Percentiles rank a stretch among this genome's conserved stretches.
These are phyloP conservation scores for Brachyptera putata DNA, from an alignment of 2,888 invertebrate species.

Conservation along the genomic window DNA sequence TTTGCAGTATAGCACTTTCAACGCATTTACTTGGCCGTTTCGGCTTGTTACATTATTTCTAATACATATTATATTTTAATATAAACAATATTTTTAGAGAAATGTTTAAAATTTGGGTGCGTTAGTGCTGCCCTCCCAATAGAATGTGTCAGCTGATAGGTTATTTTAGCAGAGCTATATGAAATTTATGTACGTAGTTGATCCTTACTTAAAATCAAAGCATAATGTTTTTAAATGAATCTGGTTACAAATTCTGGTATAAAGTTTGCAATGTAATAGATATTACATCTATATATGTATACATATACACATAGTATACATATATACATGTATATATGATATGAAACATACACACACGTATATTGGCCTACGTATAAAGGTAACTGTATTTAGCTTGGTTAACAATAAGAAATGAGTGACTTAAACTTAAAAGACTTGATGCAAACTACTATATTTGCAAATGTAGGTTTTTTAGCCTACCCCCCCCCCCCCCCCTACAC, in stretches of 20 bases:
- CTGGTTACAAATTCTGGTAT: not conserved
- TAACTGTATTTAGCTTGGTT: not conserved
- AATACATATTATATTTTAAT: slow-evolving; percentile 21
- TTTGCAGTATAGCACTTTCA: slow-evolving; percentile 8
- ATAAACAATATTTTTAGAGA: slow-evolving; percentile 22
- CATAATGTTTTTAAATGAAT: not conserved
- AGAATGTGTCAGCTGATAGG: not conserved
- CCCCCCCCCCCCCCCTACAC: too few species aligned
- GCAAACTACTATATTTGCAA: not conserved
- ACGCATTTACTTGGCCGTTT: slow-evolving; percentile 3
- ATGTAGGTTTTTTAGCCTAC: not conserved
- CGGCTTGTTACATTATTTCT: slow-evolving; percentile 20
- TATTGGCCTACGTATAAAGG: too few species aligned
- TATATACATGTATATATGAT: too few species aligned
- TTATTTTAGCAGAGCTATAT: not conserved
- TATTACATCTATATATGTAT: not conserved
- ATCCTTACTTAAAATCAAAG: too few species aligned
- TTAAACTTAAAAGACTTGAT: not conserved
- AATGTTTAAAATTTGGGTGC: slow-evolving; percentile 5
- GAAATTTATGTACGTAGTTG: too few species aligned
- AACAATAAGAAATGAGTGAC: not conserved
- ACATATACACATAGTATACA: too few species aligned
- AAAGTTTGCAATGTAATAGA: too few species aligned
- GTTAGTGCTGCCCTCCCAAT: slow-evolving; percentile 9
- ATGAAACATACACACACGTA: too few species aligned